Conservation (phyloP, 2,888 invertebrate species). For the Drosophila paranaensis region DNA sequence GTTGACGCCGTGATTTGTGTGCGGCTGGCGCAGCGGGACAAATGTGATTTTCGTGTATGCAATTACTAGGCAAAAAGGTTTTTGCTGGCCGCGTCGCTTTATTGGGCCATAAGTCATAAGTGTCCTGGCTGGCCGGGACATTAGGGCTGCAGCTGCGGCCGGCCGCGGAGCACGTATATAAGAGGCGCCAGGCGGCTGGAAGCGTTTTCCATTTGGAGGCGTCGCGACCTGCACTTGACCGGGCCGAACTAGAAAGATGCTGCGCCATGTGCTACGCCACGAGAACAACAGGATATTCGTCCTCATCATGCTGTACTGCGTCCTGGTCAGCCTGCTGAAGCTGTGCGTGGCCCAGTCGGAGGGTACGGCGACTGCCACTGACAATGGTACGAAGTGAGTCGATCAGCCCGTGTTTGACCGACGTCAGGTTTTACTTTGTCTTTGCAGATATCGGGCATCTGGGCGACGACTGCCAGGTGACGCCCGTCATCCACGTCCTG, state of each 20-base stretch:
- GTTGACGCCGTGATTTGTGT: slow-evolving; percentile 40
- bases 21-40: slow-evolving; percentile 59
- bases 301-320: slow-evolving; percentile 65
- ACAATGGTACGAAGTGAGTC: slow-evolving; percentile 64
- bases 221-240: slow-evolving; percentile 18
- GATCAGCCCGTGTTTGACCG: not conserved
- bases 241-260: slow-evolving; percentile 47
- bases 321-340: slow-evolving; percentile 61
- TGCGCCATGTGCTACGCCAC: slow-evolving; percentile 57
- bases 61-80: slow-evolving; percentile 76
- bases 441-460: slow-evolving; percentile 81
- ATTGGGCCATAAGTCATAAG: slow-evolving; percentile 72
- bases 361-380: slow-evolving; percentile 53
- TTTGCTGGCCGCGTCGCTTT: slow-evolving; percentile 43
- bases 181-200: slow-evolving; percentile 39
- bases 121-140: slow-evolving; percentile 34
- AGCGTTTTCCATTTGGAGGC: slow-evolving; percentile 51
- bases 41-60: slow-evolving; percentile 73
- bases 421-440: not conserved
- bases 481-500: slow-evolving; percentile 95
- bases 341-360: slow-evolving; percentile 65
- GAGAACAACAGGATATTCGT: slow-evolving; percentile 63
- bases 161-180: slow-evolving; percentile 42
- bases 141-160: slow-evolving; percentile 46
- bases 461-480: slow-evolving; percentile 94